Conservation (phyloP, 2,888 invertebrate genomes). For the Oligia strigilis region DNA sequence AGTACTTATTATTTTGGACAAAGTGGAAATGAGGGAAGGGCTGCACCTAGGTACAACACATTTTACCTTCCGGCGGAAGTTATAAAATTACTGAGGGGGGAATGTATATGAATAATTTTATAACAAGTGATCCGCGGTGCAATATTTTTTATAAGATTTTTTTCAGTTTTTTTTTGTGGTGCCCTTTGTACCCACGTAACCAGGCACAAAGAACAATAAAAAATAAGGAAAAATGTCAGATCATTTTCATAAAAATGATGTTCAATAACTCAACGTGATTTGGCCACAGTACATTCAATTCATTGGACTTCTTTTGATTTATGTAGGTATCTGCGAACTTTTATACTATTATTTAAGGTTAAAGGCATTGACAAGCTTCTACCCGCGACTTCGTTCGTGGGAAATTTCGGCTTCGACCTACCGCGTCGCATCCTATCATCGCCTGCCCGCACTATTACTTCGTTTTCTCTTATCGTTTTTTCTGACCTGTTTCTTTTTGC, state of each 20-base stretch:
- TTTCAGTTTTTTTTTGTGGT: not conserved
- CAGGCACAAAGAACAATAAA: not conserved
- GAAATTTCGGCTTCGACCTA: not conserved
- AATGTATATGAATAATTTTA: conserved; percentile 8
- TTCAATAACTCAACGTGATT: not conserved
- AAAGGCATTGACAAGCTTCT: not conserved
- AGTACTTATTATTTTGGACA: not conserved
- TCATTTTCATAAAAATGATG: not conserved
- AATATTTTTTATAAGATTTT: not conserved
- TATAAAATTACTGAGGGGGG: conserved; percentile 24
- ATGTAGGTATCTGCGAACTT: not conserved
- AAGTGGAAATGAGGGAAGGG: conserved; percentile 19
- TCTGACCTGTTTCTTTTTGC: not conserved
- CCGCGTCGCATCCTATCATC: not conserved
- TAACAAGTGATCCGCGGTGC: not conserved
- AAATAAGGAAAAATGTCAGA: not conserved
- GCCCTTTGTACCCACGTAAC: not conserved
- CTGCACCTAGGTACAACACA: conserved; percentile 1
- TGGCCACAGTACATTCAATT: not conserved
- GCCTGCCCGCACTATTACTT: not conserved
- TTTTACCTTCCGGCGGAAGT: conserved; percentile 56
- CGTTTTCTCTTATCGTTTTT: not conserved
- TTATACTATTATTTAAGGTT: not conserved
- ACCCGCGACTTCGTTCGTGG: not conserved
- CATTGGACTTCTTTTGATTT: not conserved